Evolutionary conservation across 2,888 invertebrate species (phyloP), one percentile per base, ranked within the genome.

Genomic region (Synergus japonicus): DNA sequence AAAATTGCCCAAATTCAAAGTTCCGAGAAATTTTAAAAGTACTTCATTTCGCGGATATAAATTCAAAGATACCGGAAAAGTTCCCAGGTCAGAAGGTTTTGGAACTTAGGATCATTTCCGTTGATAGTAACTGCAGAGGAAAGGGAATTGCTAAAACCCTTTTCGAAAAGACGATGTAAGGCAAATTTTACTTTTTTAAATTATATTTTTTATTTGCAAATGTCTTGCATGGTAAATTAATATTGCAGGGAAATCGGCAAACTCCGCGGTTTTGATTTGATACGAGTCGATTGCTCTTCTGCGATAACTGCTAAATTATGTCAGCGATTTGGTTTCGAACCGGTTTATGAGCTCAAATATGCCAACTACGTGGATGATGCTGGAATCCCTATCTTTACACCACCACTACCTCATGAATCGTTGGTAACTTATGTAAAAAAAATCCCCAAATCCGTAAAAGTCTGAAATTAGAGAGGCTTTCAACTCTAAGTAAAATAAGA

Each of bases 271-370:
- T 93, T 94, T 82, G 93, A 93, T 78, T 92, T 96, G 9, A 93
- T 96, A 80, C 94, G 96, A 43, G 94, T 95, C 64, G 95, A 97
- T 86, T 96, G 97, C 81, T 95, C 96, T 7, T 97, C 97, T 87
- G 94, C 95, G 81, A 97, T 94, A 91, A 96, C 97, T 1, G 96
- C 96, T 0, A 94, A 94, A 89, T 95, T 96, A 0, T 95, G 96
- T 76, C 94, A 95, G 83, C 94, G 95, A 85, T 92, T 95, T 41
- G 96, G 96, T 64, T 97, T 96, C 91, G 94, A 95, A 58, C 94
- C 94, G 88, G 94, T 95, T 76, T 96, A 95, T 90, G 92, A 93
- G 60, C 92, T 95, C 18, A 93, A 93, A 5, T 97, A 96, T 89
- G 92, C 92, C 0, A 95, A 96, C 76, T 95, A 96, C 86, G 91